Evolutionary conservation across 2,113 vertebrate species (phyloP), one percentile per base, ranked within the genome.

Genomic region (Peromyscus maniculatus): DNA sequence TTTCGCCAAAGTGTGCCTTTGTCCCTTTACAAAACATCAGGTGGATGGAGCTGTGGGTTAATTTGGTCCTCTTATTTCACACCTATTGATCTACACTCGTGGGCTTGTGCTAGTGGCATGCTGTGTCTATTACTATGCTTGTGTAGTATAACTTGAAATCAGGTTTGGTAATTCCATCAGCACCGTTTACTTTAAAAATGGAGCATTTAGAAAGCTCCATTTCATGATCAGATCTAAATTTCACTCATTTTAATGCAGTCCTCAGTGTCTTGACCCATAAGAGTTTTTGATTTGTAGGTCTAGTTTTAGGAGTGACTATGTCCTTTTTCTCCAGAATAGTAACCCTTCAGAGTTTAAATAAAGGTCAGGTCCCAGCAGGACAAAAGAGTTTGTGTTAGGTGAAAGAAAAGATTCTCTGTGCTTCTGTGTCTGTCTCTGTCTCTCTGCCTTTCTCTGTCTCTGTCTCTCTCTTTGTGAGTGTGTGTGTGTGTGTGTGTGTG

Each of bases 241-340:
- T 93, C 24, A 72, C 43, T 46, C 31, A 80, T 93, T 77, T 91
- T 83, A 43, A 88, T 57, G 64, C 24, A 92, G 36, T 31, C 71
- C 10, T 74, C 5, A 0, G 57, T 75, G 59, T 39, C 82, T 91
- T 89, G 77, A 91, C 57, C 12, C 89, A 21, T 43, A 87, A 15
- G 39, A 94, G 79, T 93, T 96, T 94, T 46, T 94, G 78, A 93
- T 78, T 49, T 67, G 3, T 66, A 59, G 22, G 33, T 49, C 39
- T 89, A 96, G 59, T 94, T 92, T 96, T 89, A 49, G 71, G 13
- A 91, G 59, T 79, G 74, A 91, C 72, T 52, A 6, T 71, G 26
- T 7, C 3, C 9, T 52, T 94, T 94, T 86, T 96, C 55, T 94
- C 24, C 21, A 55, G 5, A 62, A 11, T 5, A 7, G 5, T 92